Evolutionary conservation across 2,888 invertebrate species (phyloP).

Genomic region (Acrobasis consociella): DNA sequence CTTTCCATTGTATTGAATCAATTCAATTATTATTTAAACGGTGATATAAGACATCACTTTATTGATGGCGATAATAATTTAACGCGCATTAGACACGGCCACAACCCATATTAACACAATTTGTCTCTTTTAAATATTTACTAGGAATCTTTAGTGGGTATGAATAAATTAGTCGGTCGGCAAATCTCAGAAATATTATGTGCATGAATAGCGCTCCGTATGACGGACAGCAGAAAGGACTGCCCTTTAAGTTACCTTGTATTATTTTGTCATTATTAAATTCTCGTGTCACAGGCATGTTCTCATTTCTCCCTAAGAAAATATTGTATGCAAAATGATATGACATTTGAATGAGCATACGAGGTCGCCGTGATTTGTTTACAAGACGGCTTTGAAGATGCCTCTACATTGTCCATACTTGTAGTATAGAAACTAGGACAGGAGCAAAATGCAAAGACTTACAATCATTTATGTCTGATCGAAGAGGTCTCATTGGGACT

Average conservation of each 20-base stretch:
- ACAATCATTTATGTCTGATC: too few relatives aligned
- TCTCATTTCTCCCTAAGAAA: conserved; percentile 78
- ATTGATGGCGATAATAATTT: conserved; percentile 24
- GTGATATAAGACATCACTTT: conserved; percentile 47
- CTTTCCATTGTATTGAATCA: conserved; percentile 74
- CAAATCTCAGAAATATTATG: conserved; percentile 77
- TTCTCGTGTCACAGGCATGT: conserved; percentile 76
- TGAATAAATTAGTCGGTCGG: conserved; percentile 77
- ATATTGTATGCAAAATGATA: conserved; percentile 83
- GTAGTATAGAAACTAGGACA: conserved; percentile 9
- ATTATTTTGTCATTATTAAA: conserved; percentile 84
- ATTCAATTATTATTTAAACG: conserved; percentile 70
- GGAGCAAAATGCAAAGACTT: neutral
- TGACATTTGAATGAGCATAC: conserved; percentile 81
- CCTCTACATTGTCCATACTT: conserved; percentile 36
- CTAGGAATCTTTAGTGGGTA: conserved; percentile 28
- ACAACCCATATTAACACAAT: conserved; percentile 9
- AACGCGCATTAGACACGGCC: conserved; percentile 19
- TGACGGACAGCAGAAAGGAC: conserved; percentile 82
- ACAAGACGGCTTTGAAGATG: conserved; percentile 48
- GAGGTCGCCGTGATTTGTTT: conserved; percentile 70
- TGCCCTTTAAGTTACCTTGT: conserved; percentile 78
- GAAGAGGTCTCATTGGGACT: too few relatives aligned
- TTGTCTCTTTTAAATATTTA: conserved; percentile 21
- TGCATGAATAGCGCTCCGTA: conserved; percentile 78